Base-by-base conservation (phyloP, 2,113 vertebrate species). In the Heterochromis multidens region DNA sequence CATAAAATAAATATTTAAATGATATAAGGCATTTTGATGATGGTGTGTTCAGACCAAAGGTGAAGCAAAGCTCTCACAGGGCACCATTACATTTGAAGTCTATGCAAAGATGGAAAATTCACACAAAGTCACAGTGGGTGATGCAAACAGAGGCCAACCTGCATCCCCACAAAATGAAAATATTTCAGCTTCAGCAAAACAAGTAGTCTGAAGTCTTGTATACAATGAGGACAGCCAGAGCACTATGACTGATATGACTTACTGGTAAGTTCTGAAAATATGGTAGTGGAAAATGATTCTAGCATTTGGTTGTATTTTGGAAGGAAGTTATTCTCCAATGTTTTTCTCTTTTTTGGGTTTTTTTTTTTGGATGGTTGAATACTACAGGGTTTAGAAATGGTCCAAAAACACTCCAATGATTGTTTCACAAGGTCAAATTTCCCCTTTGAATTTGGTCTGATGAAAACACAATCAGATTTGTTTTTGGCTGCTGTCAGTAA, bases 321-420 rank as follows among this genome's bases (percentile, higher is more conserved):
- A 49, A 49, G 2, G 12, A 13, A 43, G 11, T 43, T 8, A 2
- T 37, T 37, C 7, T 37, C 35, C 2, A 7, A 37, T 9, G 35
- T 8, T 37, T 37, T 37, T 40, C 9, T 12, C 10, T 9, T 9
- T 3, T 49, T 49, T 49, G n/a, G n/a, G n/a, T n/a, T n/a, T n/a
- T n/a, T n/a, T n/a, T n/a, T n/a, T 5, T 14, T 49, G 16, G 13
- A 17, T 49, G 14, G 46, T 2, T 49, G 46, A 49, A 49, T 49
- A 49, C 3, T 29, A 17, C 0, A 72, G 16, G 43, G 0, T 19
- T 72, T 29, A 4, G 9, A 72, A 72, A 49, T 29, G 0, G 16
- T 49, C 16, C 8, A 72, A 72, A 72, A 72, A 49, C 67, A 29
- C 25, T 49, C 43, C 43, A 29, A 1, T 52, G 16, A 29, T 49